Evolutionary conservation across 2,888 invertebrate species (phyloP).

Genomic region (Leucophora obtusa): DNA sequence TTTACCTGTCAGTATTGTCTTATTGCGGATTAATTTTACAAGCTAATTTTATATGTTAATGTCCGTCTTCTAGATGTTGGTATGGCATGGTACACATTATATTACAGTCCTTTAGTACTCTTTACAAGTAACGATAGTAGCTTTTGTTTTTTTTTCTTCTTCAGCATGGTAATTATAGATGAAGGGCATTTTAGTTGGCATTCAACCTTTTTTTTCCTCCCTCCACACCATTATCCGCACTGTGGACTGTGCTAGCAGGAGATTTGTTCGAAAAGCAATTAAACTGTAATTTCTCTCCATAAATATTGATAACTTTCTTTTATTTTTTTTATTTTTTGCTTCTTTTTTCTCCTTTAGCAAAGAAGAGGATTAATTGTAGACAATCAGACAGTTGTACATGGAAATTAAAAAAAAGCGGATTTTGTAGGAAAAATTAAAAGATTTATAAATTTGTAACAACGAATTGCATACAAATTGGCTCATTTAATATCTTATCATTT

Average conservation of each 20-base stretch:
- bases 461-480: constrained; percentile 64
- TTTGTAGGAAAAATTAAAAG: constrained; percentile 31
- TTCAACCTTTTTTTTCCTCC: constrained; percentile 40
- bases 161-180: constrained; percentile 23
- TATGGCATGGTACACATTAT: not conserved
- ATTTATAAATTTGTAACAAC: constrained; percentile 57
- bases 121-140: constrained; percentile 22
- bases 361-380: constrained; percentile 60
- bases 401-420: constrained; percentile 38
- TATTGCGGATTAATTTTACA: constrained; percentile 77
- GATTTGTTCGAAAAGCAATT: constrained; percentile 69
- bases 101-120: constrained; percentile 34
- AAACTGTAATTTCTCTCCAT: constrained; percentile 74
- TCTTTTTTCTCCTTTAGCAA: constrained; percentile 16
- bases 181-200: constrained; percentile 31
- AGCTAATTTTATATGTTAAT: constrained; percentile 77
- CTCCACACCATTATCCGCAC: not conserved
- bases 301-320: constrained; percentile 71
- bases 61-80: not conserved
- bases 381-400: constrained; percentile 59
- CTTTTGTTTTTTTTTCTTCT: constrained; percentile 27
- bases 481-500: constrained; percentile 53
- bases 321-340: constrained; percentile 18
- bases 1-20: constrained; percentile 67
- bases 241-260: not conserved